These are phyloP conservation scores for Jordanella pulchra DNA, from an alignment of 2,797 vertebrate species.

Conservation along the genomic window DNA sequence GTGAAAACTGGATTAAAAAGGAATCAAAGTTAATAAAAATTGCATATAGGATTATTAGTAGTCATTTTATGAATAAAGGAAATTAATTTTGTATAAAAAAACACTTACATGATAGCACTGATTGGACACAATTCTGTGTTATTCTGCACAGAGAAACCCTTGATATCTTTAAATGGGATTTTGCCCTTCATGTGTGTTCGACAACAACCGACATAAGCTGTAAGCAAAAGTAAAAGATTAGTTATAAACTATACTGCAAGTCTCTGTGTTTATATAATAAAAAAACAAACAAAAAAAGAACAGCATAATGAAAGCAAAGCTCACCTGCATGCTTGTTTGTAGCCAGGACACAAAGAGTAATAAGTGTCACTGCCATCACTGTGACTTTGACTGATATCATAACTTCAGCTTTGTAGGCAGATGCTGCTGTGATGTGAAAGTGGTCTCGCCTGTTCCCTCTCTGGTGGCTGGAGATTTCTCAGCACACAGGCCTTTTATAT, in stretches of 20 bases:
- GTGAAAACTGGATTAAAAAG: background rate
- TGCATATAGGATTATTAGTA: background rate
- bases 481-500: constrained; percentile 29
- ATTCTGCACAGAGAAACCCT: constrained; percentile 66
- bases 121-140: constrained; percentile 41
- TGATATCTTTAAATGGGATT: constrained; percentile 22
- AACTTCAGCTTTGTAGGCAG: constrained; percentile 19
- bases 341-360: constrained; percentile 48
- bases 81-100: background rate
- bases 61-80: background rate
- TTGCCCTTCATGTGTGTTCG: constrained; percentile 22
- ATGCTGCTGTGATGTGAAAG: constrained; percentile 30
- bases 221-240: background rate
- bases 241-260: background rate
- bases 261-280: background rate
- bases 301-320: background rate
- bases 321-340: constrained; percentile 57
- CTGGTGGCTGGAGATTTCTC: constrained; percentile 1
- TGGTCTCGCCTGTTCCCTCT: background rate
- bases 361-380: constrained; percentile 29
- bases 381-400: constrained; percentile 62
- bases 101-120: constrained; percentile 75
- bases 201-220: constrained; percentile 55
- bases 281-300: background rate
- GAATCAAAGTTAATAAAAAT: background rate